Evolutionary conservation across 1,140 invertebrate species (phyloP), one percentile per base, ranked within the genome.

Genomic region (Whitmania pigra): DNA sequence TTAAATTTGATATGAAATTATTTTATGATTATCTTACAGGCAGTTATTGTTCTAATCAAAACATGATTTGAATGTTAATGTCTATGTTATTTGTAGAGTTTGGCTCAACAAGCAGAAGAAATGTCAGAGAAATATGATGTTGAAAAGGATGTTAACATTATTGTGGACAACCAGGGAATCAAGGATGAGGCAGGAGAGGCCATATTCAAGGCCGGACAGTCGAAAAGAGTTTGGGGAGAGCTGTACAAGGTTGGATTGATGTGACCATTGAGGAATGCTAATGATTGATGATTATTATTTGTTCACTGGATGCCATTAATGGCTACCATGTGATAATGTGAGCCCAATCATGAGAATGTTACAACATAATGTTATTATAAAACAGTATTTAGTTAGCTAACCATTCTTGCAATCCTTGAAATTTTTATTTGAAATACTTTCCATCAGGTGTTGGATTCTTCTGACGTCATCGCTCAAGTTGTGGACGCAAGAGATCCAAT

Each of bases 211-310:
- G 85, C 84, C 67, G 97, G 96, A 5, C 92, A 95, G 80, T 97
- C 94, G 77, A 95, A 88, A 84, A 86, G 97, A 77, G 96, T 99
- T 78, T 99, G 97, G 96, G 96, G 95, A 85, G 97, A 99, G 82
- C 82, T 99, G 11, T 97, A 99, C 80, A 99, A 99, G 87, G 86
- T 86, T 72, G 68, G 68, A 25, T 5, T 36, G 31, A 36, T n/a
- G n/a, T n/a, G n/a, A n/a, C n/a, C n/a, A n/a, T n/a, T n/a, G n/a
- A n/a, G n/a, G n/a, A n/a, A n/a, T n/a, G n/a, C n/a, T n/a, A n/a
- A n/a, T n/a, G 68, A 25, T 5, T 36, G 31, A 36, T 36, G 31
- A 2, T 36, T 36, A 36, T 36, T 36, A 36, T 36, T 36, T 36
- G 31, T 3, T 36, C 31, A 36, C 31, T 36, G 31, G 31, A 36